Percentiles rank a stretch among this genome's conserved stretches.
Conservation (phyloP, 2,888 invertebrate genomes). For the Standfussiana lucernea region DNA sequence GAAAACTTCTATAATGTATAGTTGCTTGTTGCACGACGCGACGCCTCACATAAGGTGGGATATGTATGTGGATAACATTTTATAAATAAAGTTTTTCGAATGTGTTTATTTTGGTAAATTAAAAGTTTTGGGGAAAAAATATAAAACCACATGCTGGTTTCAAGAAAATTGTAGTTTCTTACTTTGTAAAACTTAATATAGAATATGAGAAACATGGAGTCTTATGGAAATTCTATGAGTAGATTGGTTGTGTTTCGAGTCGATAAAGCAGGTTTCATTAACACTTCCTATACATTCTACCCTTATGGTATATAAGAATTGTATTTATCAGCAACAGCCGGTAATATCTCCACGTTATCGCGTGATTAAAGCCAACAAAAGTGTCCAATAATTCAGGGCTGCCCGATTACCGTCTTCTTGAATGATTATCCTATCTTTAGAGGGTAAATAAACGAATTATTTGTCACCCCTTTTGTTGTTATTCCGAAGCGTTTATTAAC, state of each 20-base stretch:
- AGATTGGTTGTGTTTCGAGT: background rate
- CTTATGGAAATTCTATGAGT: background rate
- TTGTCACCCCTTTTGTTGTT: slow-evolving; percentile 86
- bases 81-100: slow-evolving; percentile 27
- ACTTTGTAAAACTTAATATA: background rate
- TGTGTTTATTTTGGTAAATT: slow-evolving; percentile 16
- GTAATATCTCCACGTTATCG: slow-evolving; percentile 48
- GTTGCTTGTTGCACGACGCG: slow-evolving; percentile 59
- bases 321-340: slow-evolving; percentile 7
- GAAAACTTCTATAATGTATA: slow-evolving; percentile 71
- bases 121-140: background rate
- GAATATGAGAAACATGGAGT: background rate
- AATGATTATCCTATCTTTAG: slow-evolving; percentile 73
- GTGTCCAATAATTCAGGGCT: slow-evolving; percentile 60
- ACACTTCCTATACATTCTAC: background rate
- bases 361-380: slow-evolving; percentile 59
- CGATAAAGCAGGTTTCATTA: background rate
- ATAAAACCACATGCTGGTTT: background rate
- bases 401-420: slow-evolving; percentile 64
- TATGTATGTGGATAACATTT: slow-evolving; percentile 21
- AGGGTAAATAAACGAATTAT: slow-evolving; percentile 83
- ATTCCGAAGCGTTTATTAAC: slow-evolving; percentile 83
- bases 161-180: background rate
- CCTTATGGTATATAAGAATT: background rate
- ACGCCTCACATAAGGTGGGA: slow-evolving; percentile 37